Percentiles rank a stretch among this genome's conserved stretches.
Evolutionary conservation across 2,113 vertebrate genomes (phyloP).

Genomic region (Todiramphus chloris): DNA sequence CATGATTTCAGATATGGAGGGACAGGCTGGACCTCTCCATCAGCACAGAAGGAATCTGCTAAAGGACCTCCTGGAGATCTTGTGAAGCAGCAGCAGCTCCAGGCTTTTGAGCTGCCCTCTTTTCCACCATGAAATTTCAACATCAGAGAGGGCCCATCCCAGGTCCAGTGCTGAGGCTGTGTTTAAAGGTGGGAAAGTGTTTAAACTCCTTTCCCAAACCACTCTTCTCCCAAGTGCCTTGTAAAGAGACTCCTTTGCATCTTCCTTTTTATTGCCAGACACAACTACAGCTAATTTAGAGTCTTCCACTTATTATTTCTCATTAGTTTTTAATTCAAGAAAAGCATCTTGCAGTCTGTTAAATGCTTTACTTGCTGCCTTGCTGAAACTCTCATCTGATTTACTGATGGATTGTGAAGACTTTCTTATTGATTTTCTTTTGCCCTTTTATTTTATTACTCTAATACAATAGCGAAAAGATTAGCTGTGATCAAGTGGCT

Average conservation of each 20-base stretch:
- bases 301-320: not conserved
- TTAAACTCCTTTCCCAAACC: not conserved
- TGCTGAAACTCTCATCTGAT: not conserved
- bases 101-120: not conserved
- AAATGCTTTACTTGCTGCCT: not conserved
- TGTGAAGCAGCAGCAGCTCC: not conserved
- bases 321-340: slow-evolving; percentile 31
- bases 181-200: not conserved
- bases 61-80: not conserved
- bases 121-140: not conserved
- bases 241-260: not conserved
- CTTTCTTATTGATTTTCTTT: slow-evolving; percentile 20
- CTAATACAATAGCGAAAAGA: not conserved
- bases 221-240: not conserved
- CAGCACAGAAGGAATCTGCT: not conserved
- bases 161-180: not conserved
- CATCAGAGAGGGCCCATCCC: not conserved
- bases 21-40: not conserved
- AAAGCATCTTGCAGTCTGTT: not conserved
- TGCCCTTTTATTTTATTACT: slow-evolving; percentile 5
- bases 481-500: not conserved
- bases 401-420: not conserved
- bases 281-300: not conserved
- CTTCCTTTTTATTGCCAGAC: not conserved
- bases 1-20: rapidly evolving